Evolutionary conservation across 1,140 invertebrate species (phyloP).

Genomic region (Elysia chlorotica): DNA sequence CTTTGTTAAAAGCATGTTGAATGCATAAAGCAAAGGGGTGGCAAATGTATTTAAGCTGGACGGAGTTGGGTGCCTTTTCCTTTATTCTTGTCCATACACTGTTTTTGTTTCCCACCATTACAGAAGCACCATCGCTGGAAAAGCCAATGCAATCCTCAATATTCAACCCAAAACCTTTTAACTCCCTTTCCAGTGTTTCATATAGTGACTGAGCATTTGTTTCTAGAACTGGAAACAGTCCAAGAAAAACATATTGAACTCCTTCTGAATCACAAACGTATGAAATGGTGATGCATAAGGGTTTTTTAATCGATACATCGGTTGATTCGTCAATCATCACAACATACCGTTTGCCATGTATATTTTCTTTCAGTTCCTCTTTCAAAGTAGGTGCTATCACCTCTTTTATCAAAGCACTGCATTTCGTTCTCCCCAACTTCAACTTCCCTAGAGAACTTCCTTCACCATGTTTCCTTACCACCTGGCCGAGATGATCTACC

Average conservation of each 20-base stretch:
- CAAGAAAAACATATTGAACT: not conserved
- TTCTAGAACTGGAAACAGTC: not conserved
- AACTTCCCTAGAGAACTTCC: not conserved
- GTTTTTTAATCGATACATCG: not conserved
- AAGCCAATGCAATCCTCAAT: not conserved
- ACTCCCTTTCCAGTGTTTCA: not conserved
- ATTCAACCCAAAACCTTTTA: not conserved
- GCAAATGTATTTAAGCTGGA: not conserved
- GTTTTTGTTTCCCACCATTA: not conserved
- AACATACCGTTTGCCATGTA: not conserved
- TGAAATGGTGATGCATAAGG: not conserved
- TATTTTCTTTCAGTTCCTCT: not conserved
- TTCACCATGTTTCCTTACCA: not conserved
- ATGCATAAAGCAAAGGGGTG: not conserved
- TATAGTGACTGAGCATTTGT: slow-evolving; percentile 1
- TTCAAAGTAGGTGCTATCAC: not conserved
- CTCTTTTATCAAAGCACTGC: not conserved
- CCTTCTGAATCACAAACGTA: not conserved
- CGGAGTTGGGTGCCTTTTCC: not conserved
- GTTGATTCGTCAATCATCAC: not conserved
- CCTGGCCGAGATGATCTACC: not conserved
- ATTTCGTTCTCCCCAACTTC: not conserved
- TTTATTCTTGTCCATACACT: slow-evolving; percentile 6
- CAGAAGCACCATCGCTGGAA: not conserved
- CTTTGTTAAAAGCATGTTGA: slow-evolving; percentile 1